Base-by-base conservation (phyloP, 2,113 vertebrate species). In the Tenrec ecaudatus region DNA sequence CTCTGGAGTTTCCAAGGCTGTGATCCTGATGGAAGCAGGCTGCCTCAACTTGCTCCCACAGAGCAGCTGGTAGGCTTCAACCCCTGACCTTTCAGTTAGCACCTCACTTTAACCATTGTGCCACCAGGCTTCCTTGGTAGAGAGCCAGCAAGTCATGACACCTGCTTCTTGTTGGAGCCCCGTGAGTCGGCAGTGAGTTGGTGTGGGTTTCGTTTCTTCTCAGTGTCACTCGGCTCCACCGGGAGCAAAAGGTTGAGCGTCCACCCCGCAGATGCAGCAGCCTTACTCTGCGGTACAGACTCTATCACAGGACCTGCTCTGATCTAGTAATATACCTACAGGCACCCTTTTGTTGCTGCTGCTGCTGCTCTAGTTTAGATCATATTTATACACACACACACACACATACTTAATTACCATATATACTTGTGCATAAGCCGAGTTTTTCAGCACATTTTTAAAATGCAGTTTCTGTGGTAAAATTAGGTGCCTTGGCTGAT, bases 131-230 rank as follows among this genome's bases (percentile, higher is more conserved):
- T 53, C 31, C 69, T 71, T 69, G 66, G 66, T 31, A 69, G 4
- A 17, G 64, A n/a, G 29, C 81, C 60, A 76, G 88, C 95, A 93
- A 93, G 78, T 90, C 86, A 62, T 7, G 40, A 40, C 47, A 5
- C 47, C 47, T 14, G 12, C 11, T 53, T 53, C 47, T 53, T 53
- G 47, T 53, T 53, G 12, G 47, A 2, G 47, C 12, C 47, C 47
- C 12, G 47, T 14, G 47, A 53, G 12, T 53, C 12, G 47, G 47
- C 47, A 53, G 47, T 53, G 47, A 53, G 47, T 53, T 53, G 1
- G 47, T 2, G 9, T 53, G 47, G 9, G 47, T 53, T 58, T 78
- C 53, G 60, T 29, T 90, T 69, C 79, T 53, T 27, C 33, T 62
- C 75, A 36, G 38, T 53, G 87, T 91, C 78, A 82, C 81, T 91